Evolutionary conservation across 2,113 vertebrate species (phyloP).

Genomic region (Bubo scandiacus): DNA sequence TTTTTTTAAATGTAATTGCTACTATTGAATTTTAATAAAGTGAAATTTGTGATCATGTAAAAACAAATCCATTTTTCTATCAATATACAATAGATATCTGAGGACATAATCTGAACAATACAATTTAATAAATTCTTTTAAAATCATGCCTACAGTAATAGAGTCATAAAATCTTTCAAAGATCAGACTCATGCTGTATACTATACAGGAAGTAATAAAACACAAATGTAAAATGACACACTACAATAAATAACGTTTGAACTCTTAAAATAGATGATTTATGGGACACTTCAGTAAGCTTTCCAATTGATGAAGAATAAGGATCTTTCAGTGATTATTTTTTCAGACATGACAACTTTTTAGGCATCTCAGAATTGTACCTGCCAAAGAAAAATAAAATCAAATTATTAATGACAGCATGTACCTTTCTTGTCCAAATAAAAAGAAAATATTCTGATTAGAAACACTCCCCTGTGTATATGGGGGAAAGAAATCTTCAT

Average conservation of each 20-base stretch:
- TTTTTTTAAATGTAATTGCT: background rate
- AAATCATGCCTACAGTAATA: background rate
- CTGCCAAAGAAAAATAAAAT: background rate
- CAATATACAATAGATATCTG: background rate
- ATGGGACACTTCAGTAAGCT: background rate
- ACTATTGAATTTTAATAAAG: background rate
- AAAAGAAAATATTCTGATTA: background rate
- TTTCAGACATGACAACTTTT: background rate
- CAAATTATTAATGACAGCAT: background rate
- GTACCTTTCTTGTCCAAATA: background rate
- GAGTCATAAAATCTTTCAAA: background rate
- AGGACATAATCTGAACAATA: background rate
- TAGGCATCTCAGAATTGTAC: background rate
- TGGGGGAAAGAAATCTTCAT: background rate
- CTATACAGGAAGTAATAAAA: background rate
- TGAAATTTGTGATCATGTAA: background rate
- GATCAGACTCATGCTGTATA: background rate
- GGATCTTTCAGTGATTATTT: background rate
- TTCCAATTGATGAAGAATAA: conserved; percentile 12
- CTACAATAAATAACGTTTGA: background rate
- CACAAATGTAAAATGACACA: background rate
- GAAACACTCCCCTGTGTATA: background rate
- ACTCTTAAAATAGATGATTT: background rate
- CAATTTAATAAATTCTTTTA: background rate
- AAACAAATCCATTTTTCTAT: background rate